These are phyloP conservation scores for Ceriagrion tenellum DNA, from an alignment of 2,888 invertebrate genomes.

Conservation along the genomic window DNA sequence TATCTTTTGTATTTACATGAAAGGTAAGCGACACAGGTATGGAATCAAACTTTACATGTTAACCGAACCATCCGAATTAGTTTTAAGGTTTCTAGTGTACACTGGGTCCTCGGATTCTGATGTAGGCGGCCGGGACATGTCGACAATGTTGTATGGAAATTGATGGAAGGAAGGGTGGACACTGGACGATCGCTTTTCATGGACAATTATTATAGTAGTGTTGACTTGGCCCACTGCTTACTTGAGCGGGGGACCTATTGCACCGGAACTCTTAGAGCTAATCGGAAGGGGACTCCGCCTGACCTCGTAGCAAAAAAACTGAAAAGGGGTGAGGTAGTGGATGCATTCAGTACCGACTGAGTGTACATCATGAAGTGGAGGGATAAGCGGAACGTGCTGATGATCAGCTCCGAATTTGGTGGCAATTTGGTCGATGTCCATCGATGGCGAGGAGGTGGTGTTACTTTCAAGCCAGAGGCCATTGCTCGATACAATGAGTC, in stretches of 20 bases:
- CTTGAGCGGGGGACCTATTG: constrained; percentile 49
- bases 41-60: too few species aligned
- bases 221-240: constrained; percentile 51
- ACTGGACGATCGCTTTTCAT: too few species aligned
- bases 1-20: too few species aligned
- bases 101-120: too few species aligned
- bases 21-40: too few species aligned
- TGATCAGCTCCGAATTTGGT: constrained; percentile 26
- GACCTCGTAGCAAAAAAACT: neutral
- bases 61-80: too few species aligned
- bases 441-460: neutral
- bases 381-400: constrained; percentile 40
- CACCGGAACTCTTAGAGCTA: constrained; percentile 65
- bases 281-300: too few species aligned
- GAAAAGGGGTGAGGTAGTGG: neutral
- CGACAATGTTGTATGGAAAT: too few species aligned
- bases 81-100: too few species aligned
- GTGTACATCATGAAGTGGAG: neutral
- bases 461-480: constrained; percentile 14
- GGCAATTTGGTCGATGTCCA: neutral
- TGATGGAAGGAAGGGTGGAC: too few species aligned
- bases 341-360: neutral
- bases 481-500: constrained; percentile 25
- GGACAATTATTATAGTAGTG: constrained; percentile 68
- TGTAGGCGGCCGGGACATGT: too few species aligned